phyloP scores from a whole-genome alignment of 2,797 vertebrate species.

The Cynodonichthys magdalenae region DNA sequence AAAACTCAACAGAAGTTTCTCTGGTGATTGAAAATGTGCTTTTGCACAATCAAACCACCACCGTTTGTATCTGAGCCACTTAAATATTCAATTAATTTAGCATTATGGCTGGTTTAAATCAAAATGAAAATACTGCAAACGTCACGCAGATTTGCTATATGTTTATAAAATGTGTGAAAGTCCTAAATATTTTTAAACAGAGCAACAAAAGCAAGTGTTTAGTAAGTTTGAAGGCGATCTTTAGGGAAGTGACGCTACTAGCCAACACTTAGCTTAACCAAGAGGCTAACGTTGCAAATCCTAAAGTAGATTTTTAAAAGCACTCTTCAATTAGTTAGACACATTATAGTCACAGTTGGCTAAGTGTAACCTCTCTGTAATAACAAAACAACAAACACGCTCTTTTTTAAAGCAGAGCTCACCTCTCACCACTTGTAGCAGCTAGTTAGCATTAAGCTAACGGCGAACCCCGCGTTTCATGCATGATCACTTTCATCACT shows the following conservation, averaged over 20 bases:
- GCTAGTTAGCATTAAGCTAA: conserved; percentile 63
- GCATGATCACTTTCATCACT: conserved; percentile 19
- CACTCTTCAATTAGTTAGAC: no score
- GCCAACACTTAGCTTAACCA: conserved; percentile 46
- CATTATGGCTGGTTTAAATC: not conserved
- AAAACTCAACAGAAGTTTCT: not conserved
- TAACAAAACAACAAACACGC: conserved; percentile 1
- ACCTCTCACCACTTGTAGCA: conserved; percentile 63
- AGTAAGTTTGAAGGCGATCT: not conserved
- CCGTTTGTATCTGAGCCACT: not conserved
- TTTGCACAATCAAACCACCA: not conserved
- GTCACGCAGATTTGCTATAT: not conserved
- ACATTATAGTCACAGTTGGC: accelerated
- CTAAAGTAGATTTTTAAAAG: not conserved
- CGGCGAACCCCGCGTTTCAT: conserved; percentile 14
- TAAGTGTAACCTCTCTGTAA: not conserved
- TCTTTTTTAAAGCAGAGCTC: conserved; percentile 14
- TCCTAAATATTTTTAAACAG: accelerated
- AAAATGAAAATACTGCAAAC: not conserved
- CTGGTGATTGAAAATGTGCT: not conserved
- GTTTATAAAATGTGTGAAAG: accelerated
- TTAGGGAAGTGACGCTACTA: conserved; percentile 49
- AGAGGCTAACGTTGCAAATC: conserved; percentile 15
- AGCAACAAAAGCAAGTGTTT: not conserved
- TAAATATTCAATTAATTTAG: not conserved